A percentile compares a stretch with the other conserved stretches of the same genome.
Conservation (phyloP, 2,888 invertebrate genomes). For the Chaitophorus viminalis region DNA sequence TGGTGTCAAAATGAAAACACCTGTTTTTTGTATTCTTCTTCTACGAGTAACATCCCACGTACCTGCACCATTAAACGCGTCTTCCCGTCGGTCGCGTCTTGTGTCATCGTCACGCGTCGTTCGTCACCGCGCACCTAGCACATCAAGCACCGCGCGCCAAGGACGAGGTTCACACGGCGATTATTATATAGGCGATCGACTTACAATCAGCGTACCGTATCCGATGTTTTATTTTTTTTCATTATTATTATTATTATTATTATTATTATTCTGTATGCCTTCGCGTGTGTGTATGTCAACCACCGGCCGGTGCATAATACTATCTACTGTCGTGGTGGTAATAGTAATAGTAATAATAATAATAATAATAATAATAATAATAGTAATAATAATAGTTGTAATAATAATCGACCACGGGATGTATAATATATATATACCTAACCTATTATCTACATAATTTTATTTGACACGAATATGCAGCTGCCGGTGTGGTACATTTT, state of each 20-base stretch:
- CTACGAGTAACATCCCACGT: constrained; percentile 23
- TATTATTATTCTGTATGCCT: constrained; percentile 1
- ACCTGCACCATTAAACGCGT: constrained; percentile 28
- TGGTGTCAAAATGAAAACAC: constrained; percentile 18
- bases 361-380: not conserved
- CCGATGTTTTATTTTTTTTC: constrained; percentile 18
- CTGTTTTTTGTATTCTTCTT: constrained; percentile 30
- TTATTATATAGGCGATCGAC: constrained; percentile 42
- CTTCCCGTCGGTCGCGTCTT: constrained; percentile 44
- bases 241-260: constrained; percentile 4
- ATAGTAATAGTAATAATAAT: not conserved
- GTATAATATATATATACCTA: no score
- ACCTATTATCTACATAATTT: not conserved
- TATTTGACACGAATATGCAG: not conserved
- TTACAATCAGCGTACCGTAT: constrained; percentile 57
- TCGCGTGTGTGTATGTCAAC: constrained; percentile 25
- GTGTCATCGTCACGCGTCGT: constrained; percentile 57
- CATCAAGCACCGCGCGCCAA: constrained; percentile 22
- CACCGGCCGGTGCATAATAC: not conserved
- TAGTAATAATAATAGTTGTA: not conserved
- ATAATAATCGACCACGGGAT: not conserved
- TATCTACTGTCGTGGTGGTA: not conserved
- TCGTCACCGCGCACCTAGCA: constrained; percentile 26
- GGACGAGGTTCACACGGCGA: constrained; percentile 55
- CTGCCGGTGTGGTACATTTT: not conserved